Base-by-base conservation (phyloP, 92 coral and sea anemone genomes). In the Hydrozoanthus gracilis region DNA sequence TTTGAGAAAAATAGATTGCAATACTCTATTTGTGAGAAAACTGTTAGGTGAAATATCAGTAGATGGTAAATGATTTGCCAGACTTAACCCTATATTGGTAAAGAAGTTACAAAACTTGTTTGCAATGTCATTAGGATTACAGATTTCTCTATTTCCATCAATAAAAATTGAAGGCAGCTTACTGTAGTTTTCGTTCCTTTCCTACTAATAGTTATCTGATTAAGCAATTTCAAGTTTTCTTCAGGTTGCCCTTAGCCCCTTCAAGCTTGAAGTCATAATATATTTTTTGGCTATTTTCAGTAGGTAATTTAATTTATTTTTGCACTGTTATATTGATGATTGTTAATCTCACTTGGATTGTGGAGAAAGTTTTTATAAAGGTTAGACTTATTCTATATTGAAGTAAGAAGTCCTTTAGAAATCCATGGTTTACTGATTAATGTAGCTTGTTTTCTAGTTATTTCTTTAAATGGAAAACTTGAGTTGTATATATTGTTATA, bases 381-480 rank as follows among this genome's bases (percentile, higher is more conserved):
- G 49, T 52, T 54, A 17, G 66, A 76, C 18, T 76, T 76, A 20
- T 76, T 52, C 49, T 76, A n/a, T 17, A 76, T 76, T 52, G 82
- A 76, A 76, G 82, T 76, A 54, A 76, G 82, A 54, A 76, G 48
- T 54, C 66, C 82, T 54, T 76, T 76, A 76, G 82, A 51, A 76
- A 76, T 76, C 82, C 82, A 76, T 17, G 82, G 82, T 76, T 76
- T 76, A 54, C 82, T 76, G 66, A 76, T 76, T 76, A 76, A 54
- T 76, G 20, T 76, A 52, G 67, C 66, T 54, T 76, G 17, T 76
- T 76, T 76, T 20, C 66, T 51, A 76, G 48, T 76, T 76, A 54
- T 76, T 76, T 52, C 14, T 76, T 76, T 76, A 54, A 11, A 7
- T 17, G 82, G 82, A 54, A 76, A 76, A 76, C 82, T 52, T 52